Percentiles rank a stretch among this genome's conserved stretches.
Evolutionary conservation across 2,113 vertebrate genomes (phyloP).

Genomic region (Aphelocoma coerulescens): DNA sequence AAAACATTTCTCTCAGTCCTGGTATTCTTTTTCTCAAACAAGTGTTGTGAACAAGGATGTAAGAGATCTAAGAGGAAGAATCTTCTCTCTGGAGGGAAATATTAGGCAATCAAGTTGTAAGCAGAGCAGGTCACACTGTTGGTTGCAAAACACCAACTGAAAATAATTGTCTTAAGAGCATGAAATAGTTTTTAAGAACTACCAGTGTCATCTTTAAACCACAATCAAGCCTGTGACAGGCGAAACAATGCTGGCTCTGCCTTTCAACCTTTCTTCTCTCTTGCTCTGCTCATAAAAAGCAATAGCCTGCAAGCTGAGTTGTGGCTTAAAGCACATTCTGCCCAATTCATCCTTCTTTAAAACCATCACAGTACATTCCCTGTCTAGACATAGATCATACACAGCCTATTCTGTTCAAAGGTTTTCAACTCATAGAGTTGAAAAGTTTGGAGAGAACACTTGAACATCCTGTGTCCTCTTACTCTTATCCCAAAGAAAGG

Average conservation of each 20-base stretch:
- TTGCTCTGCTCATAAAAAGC: background rate
- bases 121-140: background rate
- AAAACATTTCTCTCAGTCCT: background rate
- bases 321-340: background rate
- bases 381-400: background rate
- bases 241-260: background rate
- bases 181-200: background rate
- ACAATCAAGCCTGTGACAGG: background rate
- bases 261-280: background rate
- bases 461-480: background rate
- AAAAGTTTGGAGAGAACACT: background rate
- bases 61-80: slow-evolving; percentile 3
- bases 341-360: background rate
- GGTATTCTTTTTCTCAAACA: background rate
- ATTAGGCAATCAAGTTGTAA: slow-evolving; percentile 25
- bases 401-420: background rate
- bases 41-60: background rate
- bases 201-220: background rate
- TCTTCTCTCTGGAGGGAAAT: slow-evolving; percentile 6
- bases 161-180: background rate
- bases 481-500: background rate
- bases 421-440: background rate
- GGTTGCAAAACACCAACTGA: slow-evolving; percentile 47
- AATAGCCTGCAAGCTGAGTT: background rate
- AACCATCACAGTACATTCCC: background rate